Evolutionary conservation across 2,113 vertebrate genomes (phyloP).

Genomic region (Pteronura brasiliensis): DNA sequence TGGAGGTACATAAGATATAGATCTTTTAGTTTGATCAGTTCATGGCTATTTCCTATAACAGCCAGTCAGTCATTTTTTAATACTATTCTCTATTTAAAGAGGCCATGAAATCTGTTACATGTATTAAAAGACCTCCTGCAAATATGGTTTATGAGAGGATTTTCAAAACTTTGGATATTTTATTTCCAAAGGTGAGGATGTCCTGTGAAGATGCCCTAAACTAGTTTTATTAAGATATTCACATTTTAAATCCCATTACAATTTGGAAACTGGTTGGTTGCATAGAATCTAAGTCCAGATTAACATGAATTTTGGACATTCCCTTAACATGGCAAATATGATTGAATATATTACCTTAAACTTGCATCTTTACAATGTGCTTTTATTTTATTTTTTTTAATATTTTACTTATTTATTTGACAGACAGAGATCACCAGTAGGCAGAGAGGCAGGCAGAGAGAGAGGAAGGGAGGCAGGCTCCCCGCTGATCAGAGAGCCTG

Average conservation of each 20-base stretch:
- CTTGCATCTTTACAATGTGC: neutral
- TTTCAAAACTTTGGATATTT: neutral
- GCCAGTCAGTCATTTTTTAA: neutral
- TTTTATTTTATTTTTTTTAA: too few species aligned
- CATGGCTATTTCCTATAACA: neutral
- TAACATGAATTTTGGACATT: neutral
- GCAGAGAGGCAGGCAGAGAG: too few species aligned
- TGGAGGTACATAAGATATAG: neutral
- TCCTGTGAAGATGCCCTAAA: neutral
- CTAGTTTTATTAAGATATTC: neutral
- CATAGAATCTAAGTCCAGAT: neutral
- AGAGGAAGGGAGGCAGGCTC: too few species aligned
- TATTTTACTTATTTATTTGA: too few species aligned
- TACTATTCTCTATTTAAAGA: neutral
- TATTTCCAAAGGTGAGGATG: neutral
- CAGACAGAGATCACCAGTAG: too few species aligned
- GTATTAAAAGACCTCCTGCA: neutral
- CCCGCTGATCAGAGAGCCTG: too few species aligned
- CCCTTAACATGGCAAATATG: neutral
- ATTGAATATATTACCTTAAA: neutral
- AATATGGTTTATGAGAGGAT: neutral
- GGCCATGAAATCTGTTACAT: neutral
- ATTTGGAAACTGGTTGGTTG: neutral
- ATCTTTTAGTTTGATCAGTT: neutral
- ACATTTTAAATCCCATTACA: neutral